These are phyloP conservation scores for Eupithecia abbreviata DNA, from an alignment of 2,888 invertebrate genomes.

Conservation along the genomic window DNA sequence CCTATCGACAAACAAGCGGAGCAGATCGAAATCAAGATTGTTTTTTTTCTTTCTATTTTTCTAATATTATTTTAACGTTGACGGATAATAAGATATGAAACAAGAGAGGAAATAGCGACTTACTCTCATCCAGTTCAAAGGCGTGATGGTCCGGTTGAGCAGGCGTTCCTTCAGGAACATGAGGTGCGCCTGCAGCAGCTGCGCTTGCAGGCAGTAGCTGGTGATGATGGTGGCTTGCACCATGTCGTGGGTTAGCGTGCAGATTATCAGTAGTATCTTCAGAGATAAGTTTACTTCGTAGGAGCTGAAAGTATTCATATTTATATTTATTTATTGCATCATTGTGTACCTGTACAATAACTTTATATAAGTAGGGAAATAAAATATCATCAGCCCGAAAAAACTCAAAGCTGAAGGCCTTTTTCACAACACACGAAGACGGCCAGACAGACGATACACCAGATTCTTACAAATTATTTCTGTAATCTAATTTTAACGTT, in stretches of 20 bases:
- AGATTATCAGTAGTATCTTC: constrained; percentile 86
- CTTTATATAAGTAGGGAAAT: background rate
- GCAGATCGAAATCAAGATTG: too few species aligned
- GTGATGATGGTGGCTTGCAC: constrained; percentile 92
- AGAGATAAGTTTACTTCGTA: constrained; percentile 73
- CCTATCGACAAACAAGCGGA: too few species aligned
- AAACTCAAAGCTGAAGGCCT: background rate
- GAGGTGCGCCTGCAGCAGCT: constrained; percentile 89
- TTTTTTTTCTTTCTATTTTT: too few species aligned
- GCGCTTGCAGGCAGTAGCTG: constrained; percentile 92
- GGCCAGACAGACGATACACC: background rate
- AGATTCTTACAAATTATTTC: background rate
- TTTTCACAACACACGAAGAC: background rate
- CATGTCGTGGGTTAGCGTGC: constrained; percentile 90
- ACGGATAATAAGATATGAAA: too few species aligned
- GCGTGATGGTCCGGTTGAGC: constrained; percentile 88
- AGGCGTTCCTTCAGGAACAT: constrained; percentile 88
- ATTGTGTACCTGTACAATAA: too few species aligned
- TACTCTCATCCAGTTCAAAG: constrained; percentile 92
- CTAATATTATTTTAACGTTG: too few species aligned
- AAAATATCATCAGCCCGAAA: background rate
- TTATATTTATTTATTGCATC: too few species aligned
- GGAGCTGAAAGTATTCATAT: constrained; percentile 68
- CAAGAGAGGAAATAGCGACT: constrained; percentile 32
- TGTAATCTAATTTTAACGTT: background rate